Conservation (phyloP, 2,113 vertebrate genomes). For the Macquaria ambigua region DNA sequence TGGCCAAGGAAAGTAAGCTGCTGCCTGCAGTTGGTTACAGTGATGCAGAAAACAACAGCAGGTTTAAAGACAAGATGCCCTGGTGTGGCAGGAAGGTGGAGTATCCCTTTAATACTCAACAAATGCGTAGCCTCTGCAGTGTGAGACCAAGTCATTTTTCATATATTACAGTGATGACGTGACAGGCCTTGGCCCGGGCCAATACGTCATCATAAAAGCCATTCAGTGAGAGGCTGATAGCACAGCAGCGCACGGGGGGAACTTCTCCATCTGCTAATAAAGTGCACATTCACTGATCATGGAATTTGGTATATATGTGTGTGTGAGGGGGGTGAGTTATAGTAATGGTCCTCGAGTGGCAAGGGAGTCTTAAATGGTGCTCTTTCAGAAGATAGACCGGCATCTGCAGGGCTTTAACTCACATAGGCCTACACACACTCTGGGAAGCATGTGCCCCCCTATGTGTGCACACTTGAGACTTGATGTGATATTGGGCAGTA, state of each 20-base stretch:
- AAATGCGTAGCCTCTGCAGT: constrained; percentile 27
- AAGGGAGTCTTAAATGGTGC: constrained; percentile 78
- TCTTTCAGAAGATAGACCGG: constrained; percentile 81
- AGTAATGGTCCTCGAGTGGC: constrained; percentile 72
- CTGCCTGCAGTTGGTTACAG: constrained; percentile 10
- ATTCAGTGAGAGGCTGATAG: constrained; percentile 61
- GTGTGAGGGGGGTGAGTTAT: constrained; percentile 71
- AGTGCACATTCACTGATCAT: constrained; percentile 67
- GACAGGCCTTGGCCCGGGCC: constrained; percentile 45
- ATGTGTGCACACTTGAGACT: constrained; percentile 27
- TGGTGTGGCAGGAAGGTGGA: background rate
- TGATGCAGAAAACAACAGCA: constrained; percentile 20
- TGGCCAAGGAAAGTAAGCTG: background rate
- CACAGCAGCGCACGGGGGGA: constrained; percentile 47
- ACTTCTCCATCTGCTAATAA: constrained; percentile 77
- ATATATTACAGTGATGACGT: constrained; percentile 51
- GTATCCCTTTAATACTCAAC: constrained; percentile 26
- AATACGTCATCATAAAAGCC: constrained; percentile 72
- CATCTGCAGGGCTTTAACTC: constrained; percentile 71
- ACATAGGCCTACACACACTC: constrained; percentile 24
- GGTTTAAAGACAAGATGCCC: background rate
- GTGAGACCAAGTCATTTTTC: constrained; percentile 43
- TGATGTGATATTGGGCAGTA: constrained; percentile 26
- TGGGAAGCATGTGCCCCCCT: constrained; percentile 1
- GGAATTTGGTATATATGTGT: constrained; percentile 50